These are phyloP conservation scores for Casuarius casuarius DNA, from an alignment of 2,113 vertebrate genomes.

Conservation along the genomic window DNA sequence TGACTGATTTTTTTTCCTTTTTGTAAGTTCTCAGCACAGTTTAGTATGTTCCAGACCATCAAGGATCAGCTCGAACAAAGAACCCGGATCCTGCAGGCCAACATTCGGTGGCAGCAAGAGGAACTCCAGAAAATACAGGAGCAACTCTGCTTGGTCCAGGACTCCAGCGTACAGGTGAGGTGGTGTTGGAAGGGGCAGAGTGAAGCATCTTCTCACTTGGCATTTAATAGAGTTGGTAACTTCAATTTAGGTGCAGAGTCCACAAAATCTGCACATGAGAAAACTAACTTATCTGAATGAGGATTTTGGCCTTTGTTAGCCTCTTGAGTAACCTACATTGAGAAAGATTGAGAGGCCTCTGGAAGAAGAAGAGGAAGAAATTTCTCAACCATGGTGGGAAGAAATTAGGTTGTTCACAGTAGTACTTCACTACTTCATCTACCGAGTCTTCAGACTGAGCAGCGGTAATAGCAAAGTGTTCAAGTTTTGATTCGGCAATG, in stretches of 20 bases:
- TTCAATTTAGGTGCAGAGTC: neutral
- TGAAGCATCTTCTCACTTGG: fast-evolving
- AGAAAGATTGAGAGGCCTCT: neutral
- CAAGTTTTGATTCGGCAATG: neutral
- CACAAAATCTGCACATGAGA: neutral
- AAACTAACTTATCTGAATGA: neutral
- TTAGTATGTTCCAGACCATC: conserved; percentile 83
- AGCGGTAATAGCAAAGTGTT: neutral
- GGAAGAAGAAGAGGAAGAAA: neutral
- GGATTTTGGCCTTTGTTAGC: neutral
- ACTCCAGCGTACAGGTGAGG: conserved; percentile 78
- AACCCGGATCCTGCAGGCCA: conserved; percentile 81
- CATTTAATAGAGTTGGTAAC: neutral
- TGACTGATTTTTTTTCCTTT: neutral
- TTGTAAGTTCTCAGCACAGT: conserved; percentile 75
- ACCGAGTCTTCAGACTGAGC: neutral
- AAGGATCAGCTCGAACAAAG: conserved; percentile 83
- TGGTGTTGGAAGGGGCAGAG: neutral
- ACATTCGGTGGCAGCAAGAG: conserved; percentile 85
- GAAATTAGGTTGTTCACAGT: neutral
- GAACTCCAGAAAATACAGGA: conserved; percentile 85
- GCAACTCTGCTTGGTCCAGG: conserved; percentile 83
- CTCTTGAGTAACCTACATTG: neutral
- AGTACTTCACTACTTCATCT: neutral
- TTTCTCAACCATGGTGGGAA: neutral